A percentile compares a stretch with the other conserved stretches of the same genome.
Conservation (phyloP, 2,113 vertebrate genomes). For the Tachysurus vachellii region DNA sequence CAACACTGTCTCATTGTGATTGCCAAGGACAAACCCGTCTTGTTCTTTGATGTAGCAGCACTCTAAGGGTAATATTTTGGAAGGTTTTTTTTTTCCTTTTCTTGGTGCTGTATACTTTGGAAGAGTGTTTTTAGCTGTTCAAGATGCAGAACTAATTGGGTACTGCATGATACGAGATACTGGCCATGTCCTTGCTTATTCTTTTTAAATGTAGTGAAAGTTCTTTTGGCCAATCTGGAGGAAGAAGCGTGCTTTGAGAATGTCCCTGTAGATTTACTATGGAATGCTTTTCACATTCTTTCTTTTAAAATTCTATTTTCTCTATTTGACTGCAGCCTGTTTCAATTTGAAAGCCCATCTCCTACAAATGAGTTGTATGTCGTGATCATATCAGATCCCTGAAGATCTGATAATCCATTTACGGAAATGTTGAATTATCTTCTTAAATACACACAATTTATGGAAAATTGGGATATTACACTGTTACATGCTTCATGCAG, state of each 20-base stretch:
- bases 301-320: not conserved
- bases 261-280: slow-evolving; percentile 31
- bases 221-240: not conserved
- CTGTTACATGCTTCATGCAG: not conserved
- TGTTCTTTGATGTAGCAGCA: slow-evolving; percentile 18
- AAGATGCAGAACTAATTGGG: slow-evolving; percentile 34
- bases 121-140: slow-evolving; percentile 27
- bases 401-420: not conserved
- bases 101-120: slow-evolving; percentile 8
- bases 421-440: slow-evolving; percentile 16
- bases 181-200: slow-evolving; percentile 45
- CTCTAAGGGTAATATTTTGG: slow-evolving; percentile 8
- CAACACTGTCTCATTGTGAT: slow-evolving; percentile 10
- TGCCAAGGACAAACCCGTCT: slow-evolving; percentile 17
- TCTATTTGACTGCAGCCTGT: slow-evolving; percentile 3
- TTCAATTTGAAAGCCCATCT: not conserved
- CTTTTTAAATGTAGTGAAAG: slow-evolving; percentile 41
- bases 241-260: slow-evolving; percentile 8
- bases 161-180: slow-evolving; percentile 38
- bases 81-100: not conserved
- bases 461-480: slow-evolving; percentile 18
- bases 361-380: not conserved
- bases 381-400: not conserved
- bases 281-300: not conserved
- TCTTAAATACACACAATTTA: not conserved